Evolutionary conservation across 92 coral and sea anemone genomes (phyloP).

Genomic region (Phenganax marumi): DNA sequence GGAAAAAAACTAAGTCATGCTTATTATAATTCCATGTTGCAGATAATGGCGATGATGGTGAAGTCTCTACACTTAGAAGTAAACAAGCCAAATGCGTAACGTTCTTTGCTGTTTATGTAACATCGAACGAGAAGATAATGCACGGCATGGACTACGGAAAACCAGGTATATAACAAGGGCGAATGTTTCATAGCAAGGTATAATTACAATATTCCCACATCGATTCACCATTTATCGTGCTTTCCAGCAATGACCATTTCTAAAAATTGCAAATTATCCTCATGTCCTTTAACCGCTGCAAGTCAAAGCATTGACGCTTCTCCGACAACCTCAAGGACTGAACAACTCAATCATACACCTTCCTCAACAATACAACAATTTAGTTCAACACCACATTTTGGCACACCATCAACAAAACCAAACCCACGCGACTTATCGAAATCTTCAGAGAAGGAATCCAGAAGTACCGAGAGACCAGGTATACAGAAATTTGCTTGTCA

Average conservation of each 20-base stretch:
- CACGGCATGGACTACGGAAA: constrained; percentile 27
- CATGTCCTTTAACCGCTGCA: neutral
- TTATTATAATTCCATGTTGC: neutral
- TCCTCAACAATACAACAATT: neutral
- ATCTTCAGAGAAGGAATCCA: neutral
- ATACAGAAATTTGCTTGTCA: neutral
- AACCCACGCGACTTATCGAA: neutral
- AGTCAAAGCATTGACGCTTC: neutral
- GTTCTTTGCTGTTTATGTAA: constrained; percentile 40
- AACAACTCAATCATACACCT: neutral
- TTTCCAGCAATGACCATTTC: neutral
- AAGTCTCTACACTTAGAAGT: neutral
- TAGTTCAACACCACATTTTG: neutral
- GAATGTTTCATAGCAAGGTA: neutral
- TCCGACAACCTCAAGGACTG: neutral
- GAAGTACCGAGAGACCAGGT: neutral
- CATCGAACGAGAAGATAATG: neutral
- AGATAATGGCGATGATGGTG: constrained; percentile 31
- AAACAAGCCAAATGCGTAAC: constrained; percentile 18
- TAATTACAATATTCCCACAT: neutral
- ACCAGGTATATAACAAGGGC: neutral
- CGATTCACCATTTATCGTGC: neutral
- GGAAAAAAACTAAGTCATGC: neutral
- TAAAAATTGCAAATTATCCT: constrained; percentile 11
- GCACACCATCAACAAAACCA: neutral